phyloP scores from a whole-genome alignment of 2,888 invertebrate species.

The Timandra comae region DNA sequence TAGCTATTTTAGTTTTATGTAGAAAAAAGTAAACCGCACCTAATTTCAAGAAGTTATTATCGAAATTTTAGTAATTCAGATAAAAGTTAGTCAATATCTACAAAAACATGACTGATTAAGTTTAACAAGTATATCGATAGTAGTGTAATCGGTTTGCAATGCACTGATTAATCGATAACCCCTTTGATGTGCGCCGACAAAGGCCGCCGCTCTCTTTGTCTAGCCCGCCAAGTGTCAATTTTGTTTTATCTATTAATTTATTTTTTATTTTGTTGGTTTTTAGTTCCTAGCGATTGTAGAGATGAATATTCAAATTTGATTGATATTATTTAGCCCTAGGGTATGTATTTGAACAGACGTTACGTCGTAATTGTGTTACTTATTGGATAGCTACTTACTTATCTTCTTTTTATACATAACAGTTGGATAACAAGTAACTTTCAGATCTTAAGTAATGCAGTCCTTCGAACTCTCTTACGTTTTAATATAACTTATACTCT shows the following conservation, averaged over 20 bases:
- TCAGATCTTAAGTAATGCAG: too few relatives aligned
- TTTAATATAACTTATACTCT: too few relatives aligned
- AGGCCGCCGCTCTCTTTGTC: constrained; percentile 37
- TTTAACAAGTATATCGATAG: constrained; percentile 18
- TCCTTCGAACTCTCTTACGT: too few relatives aligned
- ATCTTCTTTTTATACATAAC: too few relatives aligned
- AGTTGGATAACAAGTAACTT: too few relatives aligned
- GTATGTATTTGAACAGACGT: constrained; percentile 1
- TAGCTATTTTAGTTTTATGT: too few relatives aligned
- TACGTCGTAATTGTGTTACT: too few relatives aligned
- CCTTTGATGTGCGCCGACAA: constrained; percentile 33
- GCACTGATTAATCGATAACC: constrained; percentile 32
- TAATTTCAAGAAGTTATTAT: too few relatives aligned
- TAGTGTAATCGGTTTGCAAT: constrained; percentile 25
- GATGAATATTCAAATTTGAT: constrained; percentile 4
- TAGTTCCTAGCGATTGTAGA: constrained; percentile 6
- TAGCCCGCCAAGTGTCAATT: constrained; percentile 28
- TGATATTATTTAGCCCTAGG: constrained; percentile 1
- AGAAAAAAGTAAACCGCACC: too few relatives aligned
- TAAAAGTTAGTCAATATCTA: too few relatives aligned
- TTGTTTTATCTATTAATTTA: constrained; percentile 31
- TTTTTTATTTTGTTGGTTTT: constrained; percentile 9
- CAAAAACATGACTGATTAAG: constrained; percentile 5
- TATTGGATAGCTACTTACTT: too few relatives aligned
- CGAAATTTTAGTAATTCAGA: too few relatives aligned